phyloP scores from a whole-genome alignment of 1,140 invertebrate species.

The Pogonus chalceus region DNA sequence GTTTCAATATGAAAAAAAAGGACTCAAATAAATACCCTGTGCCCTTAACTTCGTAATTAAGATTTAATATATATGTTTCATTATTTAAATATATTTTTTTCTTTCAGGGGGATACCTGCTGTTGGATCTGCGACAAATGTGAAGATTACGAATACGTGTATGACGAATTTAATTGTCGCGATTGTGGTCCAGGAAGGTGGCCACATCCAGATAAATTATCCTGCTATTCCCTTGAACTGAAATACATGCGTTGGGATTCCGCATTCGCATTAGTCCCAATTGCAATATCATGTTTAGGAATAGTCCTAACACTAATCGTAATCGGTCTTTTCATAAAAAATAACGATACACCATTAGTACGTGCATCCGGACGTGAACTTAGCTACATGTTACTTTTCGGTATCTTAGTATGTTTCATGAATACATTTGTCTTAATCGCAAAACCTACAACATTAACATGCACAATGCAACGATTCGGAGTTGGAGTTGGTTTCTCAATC shows the following conservation, averaged over 20 bases:
- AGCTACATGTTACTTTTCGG: conserved; percentile 64
- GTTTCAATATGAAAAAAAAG: too few species aligned
- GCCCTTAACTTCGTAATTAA: too few species aligned
- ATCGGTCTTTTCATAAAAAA: conserved; percentile 56
- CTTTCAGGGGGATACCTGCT: conserved; percentile 52
- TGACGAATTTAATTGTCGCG: conserved; percentile 53
- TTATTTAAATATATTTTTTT: too few species aligned
- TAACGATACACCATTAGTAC: conserved; percentile 70
- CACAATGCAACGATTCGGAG: conserved; percentile 51
- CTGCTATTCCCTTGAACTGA: conserved; percentile 39
- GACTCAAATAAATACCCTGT: too few species aligned
- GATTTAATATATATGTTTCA: too few species aligned
- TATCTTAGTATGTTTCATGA: conserved; percentile 50
- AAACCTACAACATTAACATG: conserved; percentile 52
- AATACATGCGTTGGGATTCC: conserved; percentile 46
- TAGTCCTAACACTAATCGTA: conserved; percentile 51
- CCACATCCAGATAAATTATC: conserved; percentile 48
- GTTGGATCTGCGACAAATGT: conserved; percentile 67
- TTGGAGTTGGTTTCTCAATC: conserved; percentile 62
- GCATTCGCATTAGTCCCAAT: conserved; percentile 57
- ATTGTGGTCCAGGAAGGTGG: conserved; percentile 52
- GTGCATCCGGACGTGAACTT: conserved; percentile 72
- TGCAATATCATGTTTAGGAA: conserved; percentile 54
- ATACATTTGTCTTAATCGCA: conserved; percentile 51
- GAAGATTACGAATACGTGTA: conserved; percentile 54